Base-by-base conservation (phyloP, 2,113 vertebrate species). In the Chlamydotis undulata region DNA sequence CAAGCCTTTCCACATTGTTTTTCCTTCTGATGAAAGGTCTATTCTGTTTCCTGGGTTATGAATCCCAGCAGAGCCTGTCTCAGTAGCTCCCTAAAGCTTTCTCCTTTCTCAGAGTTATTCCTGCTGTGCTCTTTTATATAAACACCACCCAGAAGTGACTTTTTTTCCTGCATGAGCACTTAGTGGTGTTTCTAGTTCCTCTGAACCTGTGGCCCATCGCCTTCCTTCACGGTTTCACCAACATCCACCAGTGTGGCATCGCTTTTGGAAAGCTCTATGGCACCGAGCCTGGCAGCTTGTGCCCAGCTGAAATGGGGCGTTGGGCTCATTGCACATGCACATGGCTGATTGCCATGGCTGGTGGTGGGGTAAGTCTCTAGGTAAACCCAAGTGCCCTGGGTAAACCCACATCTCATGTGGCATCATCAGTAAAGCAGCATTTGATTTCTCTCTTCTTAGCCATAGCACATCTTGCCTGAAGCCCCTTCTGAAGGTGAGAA, bases 281-380 rank as follows among this genome's bases (percentile, higher is more conserved):
- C 37, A 67, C 18, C 43, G 70, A 69, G 52, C 14, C 60, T 56
- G 69, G 28, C 52, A 88, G 43, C 37, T 43, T 43, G 41, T 43
- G 53, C 57, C 16, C 35, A 63, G 2, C 4, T 5, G 43, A 59
- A 19, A 8, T 9, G n/a, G 21, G 15, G 28, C 49, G 16, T 4
- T 19, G 65, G 31, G 29, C 56, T 93, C 56, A 8, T 0, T 14
- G 56, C 60, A 35, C 0, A 0, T 14, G 16, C 23, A 25, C 0
- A 0, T 28, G 73, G 64, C 49, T 9, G 1, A 4, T 14, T 29
- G 56, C n/a, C 23, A 19, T 0, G 4, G 77, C 55, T 76, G 78
- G 12, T 19, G 52, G 4, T 47, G 37, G 29, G 5, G 12, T 19
- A 19, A 2, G 0, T 28, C 29, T 76, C 59, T 65, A 31, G 13